Conservation (phyloP, 2,113 vertebrate genomes). For the Macquaria ambigua region DNA sequence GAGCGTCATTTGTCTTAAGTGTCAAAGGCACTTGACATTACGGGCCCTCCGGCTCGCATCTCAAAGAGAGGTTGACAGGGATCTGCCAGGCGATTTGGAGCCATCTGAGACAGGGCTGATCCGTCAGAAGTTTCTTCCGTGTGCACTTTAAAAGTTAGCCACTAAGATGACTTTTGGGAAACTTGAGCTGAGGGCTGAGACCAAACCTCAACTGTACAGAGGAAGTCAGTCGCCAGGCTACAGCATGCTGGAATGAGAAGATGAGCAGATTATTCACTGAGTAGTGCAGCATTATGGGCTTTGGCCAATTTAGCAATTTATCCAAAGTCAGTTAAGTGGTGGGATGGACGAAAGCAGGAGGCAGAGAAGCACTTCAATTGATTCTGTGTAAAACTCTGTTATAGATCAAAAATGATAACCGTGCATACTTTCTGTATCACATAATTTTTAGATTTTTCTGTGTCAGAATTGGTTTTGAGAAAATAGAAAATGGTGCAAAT, state of each 20-base stretch:
- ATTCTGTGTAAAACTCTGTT: constrained; percentile 8
- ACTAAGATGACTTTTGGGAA: constrained; percentile 51
- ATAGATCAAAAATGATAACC: background rate
- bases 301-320: constrained; percentile 61
- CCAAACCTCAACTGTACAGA: background rate
- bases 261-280: constrained; percentile 59
- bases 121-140: constrained; percentile 41
- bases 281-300: constrained; percentile 45
- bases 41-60: constrained; percentile 55
- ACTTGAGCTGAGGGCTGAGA: constrained; percentile 29
- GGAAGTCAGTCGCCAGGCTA: background rate
- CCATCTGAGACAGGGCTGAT: constrained; percentile 47
- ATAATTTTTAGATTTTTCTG: background rate
- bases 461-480: constrained; percentile 5
- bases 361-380: constrained; percentile 10
- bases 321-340: constrained; percentile 42
- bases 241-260: constrained; percentile 24
- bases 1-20: constrained; percentile 72
- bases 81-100: constrained; percentile 49
- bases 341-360: constrained; percentile 27
- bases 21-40: constrained; percentile 77
- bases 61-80: constrained; percentile 57
- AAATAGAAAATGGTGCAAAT: constrained; percentile 21
- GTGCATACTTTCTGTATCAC: background rate
- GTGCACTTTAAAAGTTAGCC: constrained; percentile 64